Base-by-base conservation (phyloP, 2,797 vertebrate species). In the Triplophysa yarkandensis region DNA sequence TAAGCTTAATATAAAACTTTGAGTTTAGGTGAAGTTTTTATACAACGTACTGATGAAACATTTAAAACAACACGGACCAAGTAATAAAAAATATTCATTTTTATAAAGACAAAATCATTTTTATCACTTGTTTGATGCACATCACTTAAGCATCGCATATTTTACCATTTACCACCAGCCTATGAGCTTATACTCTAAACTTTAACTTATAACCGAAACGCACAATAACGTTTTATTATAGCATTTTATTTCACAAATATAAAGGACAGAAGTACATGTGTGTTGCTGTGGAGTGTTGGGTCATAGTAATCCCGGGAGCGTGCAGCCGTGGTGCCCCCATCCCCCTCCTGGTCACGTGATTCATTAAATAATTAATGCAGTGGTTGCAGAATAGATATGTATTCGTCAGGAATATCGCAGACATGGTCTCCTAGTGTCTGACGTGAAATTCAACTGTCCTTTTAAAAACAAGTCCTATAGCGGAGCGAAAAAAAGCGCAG, bases 351-450 rank as follows among this genome's bases (percentile, higher is more conserved):
- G 88, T 94, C 96, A 97, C 95, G 95, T 96, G 95, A 92, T 93
- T 97, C 94, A 94, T 96, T 95, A 94, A 95, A 96, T 96, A 95
- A 97, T 98, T 94, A 96, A 96, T 98, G 94, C 94, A 92, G 94
- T 93, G 94, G 92, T 95, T 95, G 95, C 94, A 94, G 94, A 96
- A 96, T 93, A 94, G 95, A 96, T 95, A 95, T 96, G 94, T 94
- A 95, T 95, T 97, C 92, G 93, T 94, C 95, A 94, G 93, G 93
- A 95, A 94, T 94, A 94, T 94, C 93, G 82, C 90, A 91, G 93
- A 91, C 93, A 91, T 86, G 92, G 89, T 93, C 92, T 95, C 93
- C 93, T 90, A 91, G 93, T 92, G 94, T 93, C 92, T 97, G 95
- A 96, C 94, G 94, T 95, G 92, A 95, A 95, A 95, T 93, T 92